Evolutionary conservation across 2,113 vertebrate genomes (phyloP).

Genomic region (Mesocricetus auratus): DNA sequence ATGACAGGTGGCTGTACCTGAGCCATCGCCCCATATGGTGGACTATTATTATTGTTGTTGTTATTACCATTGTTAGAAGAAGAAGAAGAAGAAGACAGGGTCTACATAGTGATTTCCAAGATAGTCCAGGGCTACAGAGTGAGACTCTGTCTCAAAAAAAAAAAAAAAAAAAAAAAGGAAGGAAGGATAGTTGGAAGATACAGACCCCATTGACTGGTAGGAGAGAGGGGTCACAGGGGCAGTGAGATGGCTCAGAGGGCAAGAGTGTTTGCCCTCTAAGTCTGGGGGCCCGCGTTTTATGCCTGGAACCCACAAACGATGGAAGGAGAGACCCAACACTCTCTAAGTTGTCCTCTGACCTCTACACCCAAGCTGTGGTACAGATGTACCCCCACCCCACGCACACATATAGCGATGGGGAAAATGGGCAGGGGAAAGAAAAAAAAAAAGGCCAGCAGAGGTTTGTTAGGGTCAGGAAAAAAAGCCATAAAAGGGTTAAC

Average conservation of each 20-base stretch:
- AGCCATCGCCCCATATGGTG: not conserved
- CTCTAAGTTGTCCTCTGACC: not conserved
- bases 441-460: not conserved
- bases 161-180: no score
- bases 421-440: not conserved
- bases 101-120: not conserved
- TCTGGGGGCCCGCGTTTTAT: not conserved
- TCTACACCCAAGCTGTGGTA: not conserved
- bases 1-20: not conserved
- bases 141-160: not conserved
- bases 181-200: not conserved
- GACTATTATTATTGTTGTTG: rapidly evolving
- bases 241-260: not conserved
- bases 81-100: not conserved
- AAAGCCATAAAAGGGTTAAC: not conserved
- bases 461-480: not conserved
- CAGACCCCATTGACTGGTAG: no score
- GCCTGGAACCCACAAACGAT: not conserved
- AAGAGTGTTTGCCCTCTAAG: no score
- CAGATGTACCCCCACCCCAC: not conserved
- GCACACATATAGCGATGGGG: no score
- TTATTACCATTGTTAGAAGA: not conserved
- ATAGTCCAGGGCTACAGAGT: not conserved
- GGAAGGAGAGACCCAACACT: not conserved
- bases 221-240: not conserved